Conservation (phyloP, 1,140 invertebrate species). For the Idris sp. region DNA sequence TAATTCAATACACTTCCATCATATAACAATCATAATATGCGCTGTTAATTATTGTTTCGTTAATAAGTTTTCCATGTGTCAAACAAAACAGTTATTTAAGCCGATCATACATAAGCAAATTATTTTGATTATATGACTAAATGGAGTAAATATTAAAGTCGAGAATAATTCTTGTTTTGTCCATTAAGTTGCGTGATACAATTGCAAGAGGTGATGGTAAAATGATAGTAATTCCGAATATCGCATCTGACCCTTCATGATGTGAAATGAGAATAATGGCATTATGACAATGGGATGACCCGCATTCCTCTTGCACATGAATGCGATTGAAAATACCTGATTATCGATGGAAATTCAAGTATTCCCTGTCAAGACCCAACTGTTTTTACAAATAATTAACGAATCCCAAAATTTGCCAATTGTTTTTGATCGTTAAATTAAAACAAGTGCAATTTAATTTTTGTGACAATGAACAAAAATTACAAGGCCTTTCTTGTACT, state of each 20-base stretch:
- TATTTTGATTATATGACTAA: constrained; percentile 70
- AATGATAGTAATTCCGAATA: constrained; percentile 32
- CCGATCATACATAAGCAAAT: constrained; percentile 8
- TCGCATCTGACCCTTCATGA: constrained; percentile 17
- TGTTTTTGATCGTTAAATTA: neutral
- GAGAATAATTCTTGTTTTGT: constrained; percentile 43
- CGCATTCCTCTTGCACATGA: constrained; percentile 15
- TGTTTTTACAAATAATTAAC: too few species aligned
- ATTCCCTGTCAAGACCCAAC: neutral
- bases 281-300: constrained; percentile 34
- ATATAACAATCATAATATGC: too few species aligned
- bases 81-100: constrained; percentile 43
- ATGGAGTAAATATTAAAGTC: constrained; percentile 35
- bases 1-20: too few species aligned
- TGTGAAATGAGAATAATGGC: constrained; percentile 36
- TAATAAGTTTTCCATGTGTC: neutral
- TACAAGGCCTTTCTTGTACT: too few species aligned
- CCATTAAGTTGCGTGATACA: constrained; percentile 38
- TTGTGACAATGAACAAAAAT: too few species aligned
- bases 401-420: too few species aligned
- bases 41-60: constrained; percentile 33
- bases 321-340: constrained; percentile 31
- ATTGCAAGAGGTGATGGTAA: constrained; percentile 26
- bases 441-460: too few species aligned
- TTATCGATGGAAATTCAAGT: constrained; percentile 16